Evolutionary conservation across 1,140 invertebrate genomes (phyloP).

Genomic region (Streblospio benedicti): DNA sequence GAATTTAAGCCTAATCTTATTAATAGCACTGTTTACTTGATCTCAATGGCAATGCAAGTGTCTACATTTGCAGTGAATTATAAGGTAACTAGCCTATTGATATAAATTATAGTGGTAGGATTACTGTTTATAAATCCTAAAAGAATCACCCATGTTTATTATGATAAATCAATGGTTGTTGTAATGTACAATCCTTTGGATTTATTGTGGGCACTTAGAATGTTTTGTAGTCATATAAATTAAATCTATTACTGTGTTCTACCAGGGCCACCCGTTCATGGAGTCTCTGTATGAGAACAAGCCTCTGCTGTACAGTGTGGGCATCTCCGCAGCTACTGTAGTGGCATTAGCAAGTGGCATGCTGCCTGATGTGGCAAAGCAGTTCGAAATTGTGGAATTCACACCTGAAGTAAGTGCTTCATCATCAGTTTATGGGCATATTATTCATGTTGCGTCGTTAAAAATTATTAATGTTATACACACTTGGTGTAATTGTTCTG

Average conservation of each 20-base stretch:
- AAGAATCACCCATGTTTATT: too few species aligned
- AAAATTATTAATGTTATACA: not conserved
- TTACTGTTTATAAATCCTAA: too few species aligned
- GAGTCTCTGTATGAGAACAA: constrained; percentile 87
- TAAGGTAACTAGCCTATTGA: constrained; percentile 58
- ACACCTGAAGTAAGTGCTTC: constrained; percentile 38
- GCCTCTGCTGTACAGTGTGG: constrained; percentile 79
- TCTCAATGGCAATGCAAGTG: constrained; percentile 92
- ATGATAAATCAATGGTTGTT: too few species aligned
- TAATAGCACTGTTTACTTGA: constrained; percentile 97
- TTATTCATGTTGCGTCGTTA: not conserved
- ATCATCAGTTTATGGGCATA: not conserved
- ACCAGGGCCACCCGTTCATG: constrained; percentile 95
- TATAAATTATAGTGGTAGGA: too few species aligned
- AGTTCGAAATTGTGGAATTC: constrained; percentile 49
- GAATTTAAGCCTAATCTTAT: constrained; percentile 86
- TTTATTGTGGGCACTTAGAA: too few species aligned
- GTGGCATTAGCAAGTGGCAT: constrained; percentile 44
- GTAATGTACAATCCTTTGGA: too few species aligned
- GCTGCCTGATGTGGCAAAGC: constrained; percentile 42
- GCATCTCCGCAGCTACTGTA: constrained; percentile 45
- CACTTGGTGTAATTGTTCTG: too few species aligned
- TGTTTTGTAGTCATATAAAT: too few species aligned
- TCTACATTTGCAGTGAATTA: constrained; percentile 99
- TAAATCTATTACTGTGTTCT: too few species aligned